A percentile compares a stretch with the other conserved stretches of the same genome.
Evolutionary conservation across 2,888 invertebrate species (phyloP).

Genomic region (Leptogaster cylindrica): DNA sequence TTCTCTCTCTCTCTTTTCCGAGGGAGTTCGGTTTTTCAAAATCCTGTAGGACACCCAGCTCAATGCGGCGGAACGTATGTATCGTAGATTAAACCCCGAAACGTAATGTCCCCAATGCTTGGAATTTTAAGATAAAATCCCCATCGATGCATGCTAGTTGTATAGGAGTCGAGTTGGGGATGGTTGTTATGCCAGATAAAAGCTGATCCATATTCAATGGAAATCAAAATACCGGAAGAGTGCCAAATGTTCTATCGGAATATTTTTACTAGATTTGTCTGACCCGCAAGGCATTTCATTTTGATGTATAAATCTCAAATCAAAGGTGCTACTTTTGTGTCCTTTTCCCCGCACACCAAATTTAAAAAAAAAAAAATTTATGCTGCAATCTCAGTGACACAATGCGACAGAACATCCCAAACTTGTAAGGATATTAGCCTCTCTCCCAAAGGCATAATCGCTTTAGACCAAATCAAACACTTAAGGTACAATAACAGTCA

Average conservation of each 20-base stretch:
- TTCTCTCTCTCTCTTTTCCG: neutral
- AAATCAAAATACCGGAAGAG: constrained; percentile 32
- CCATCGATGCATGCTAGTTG: constrained; percentile 26
- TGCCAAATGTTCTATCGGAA: constrained; percentile 31
- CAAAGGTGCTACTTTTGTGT: too few relatives aligned
- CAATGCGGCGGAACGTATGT: constrained; percentile 38
- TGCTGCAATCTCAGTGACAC: too few relatives aligned
- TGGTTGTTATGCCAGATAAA: constrained; percentile 19
- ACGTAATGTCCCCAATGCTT: constrained; percentile 36
- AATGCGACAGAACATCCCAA: too few relatives aligned
- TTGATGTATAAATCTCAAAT: too few relatives aligned
- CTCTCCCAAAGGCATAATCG: too few relatives aligned
- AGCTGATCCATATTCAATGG: constrained; percentile 37
- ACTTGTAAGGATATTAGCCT: too few relatives aligned
- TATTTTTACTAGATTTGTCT: constrained; percentile 23
- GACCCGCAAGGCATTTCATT: too few relatives aligned
- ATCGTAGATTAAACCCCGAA: constrained; percentile 39
- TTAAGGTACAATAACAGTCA: constrained; percentile 31
- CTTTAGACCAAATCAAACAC: constrained; percentile 11
- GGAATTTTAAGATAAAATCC: constrained; percentile 28
- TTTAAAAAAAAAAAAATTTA: too few relatives aligned
- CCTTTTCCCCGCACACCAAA: too few relatives aligned
- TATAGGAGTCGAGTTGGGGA: too few relatives aligned
- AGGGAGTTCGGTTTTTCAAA: constrained; percentile 23
- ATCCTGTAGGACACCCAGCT: neutral